These are phyloP conservation scores for Heliothis subflexa DNA, from an alignment of 1,140 invertebrate species.

Conservation along the genomic window DNA sequence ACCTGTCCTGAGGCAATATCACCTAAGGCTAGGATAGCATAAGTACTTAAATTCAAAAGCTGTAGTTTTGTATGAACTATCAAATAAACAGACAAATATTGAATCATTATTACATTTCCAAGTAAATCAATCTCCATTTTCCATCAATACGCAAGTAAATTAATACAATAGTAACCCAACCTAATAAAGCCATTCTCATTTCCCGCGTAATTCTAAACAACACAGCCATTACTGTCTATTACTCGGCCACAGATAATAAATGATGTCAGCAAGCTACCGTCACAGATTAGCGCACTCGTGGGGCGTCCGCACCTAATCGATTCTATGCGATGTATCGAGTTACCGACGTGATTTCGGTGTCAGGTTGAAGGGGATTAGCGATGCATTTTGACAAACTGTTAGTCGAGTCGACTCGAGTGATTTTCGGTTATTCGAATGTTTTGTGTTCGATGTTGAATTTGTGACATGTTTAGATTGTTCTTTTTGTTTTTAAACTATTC, in stretches of 20 bases:
- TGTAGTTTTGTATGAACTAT: too few species aligned
- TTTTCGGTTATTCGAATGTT: slow-evolving; percentile 7
- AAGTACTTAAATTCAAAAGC: too few species aligned
- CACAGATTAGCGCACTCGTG: slow-evolving; percentile 38
- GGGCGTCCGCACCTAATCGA: slow-evolving; percentile 41
- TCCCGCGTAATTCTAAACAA: slow-evolving; percentile 46
- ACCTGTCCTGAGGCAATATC: too few species aligned
- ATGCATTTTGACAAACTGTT: slow-evolving; percentile 38
- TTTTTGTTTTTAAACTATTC: too few species aligned
- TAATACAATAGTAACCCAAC: slow-evolving; percentile 17
- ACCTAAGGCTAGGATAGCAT: too few species aligned
- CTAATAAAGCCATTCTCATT: background rate
- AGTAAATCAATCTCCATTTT: slow-evolving; percentile 18
- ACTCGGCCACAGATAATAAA: slow-evolving; percentile 34
- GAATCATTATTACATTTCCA: too few species aligned
- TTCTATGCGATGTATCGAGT: slow-evolving; percentile 43
- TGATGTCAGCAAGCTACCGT: slow-evolving; percentile 35
- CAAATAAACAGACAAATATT: too few species aligned
- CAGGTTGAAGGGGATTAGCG: slow-evolving; percentile 32
- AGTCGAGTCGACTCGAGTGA: slow-evolving; percentile 4
- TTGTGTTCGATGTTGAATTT: background rate
- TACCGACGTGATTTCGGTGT: slow-evolving; percentile 42
- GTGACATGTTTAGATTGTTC: background rate
- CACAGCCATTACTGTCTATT: slow-evolving; percentile 20
- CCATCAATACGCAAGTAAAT: slow-evolving; percentile 15